Evolutionary conservation across 35 echinoderm and acorn worm genomes (phyloP), one percentile per base, ranked within the genome.

Genomic region (Lytechinus variegatus): DNA sequence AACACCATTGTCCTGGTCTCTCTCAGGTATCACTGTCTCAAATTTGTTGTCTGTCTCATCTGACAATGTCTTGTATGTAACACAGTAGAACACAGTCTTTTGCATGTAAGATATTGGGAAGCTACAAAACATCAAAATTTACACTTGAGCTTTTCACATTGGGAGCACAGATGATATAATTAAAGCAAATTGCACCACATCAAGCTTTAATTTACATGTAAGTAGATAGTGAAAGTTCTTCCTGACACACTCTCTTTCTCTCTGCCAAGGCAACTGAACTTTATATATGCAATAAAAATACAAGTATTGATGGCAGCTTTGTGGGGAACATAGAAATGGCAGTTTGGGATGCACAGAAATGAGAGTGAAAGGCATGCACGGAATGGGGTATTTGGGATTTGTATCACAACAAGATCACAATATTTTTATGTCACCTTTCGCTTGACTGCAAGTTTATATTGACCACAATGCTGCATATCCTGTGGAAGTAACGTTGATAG

Each of bases 401-500:
- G 52, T 54, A 90, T 29, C 29, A 90, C 88, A n/a, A 90, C 88
- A 90, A 44, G 52, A 44, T 44, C 88, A 90, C 0, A 90, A 54
- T 51, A 14, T 13, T 4, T 19, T 12, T n/a, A 94, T 94, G 57
- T 94, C 54, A 94, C 54, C 54, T 94, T 94, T 56, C 92, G 54
- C 14, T 21, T 54, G 3, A 52, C 54, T 5, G 19, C 92, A n/a
- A 94, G 24, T 4, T 13, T 57, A 94, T 94, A 94, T 8, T 11
- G 27, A 24, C 92, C 54, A 58, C 57, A 94, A 9, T 52, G 10
- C 60, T 4, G 54, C 92, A 55, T 55, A 10, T 94, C 54, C 57
- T 55, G 57, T 57, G 57, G 55, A 33, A 52, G 29, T 14, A 90
- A 90, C 11, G 9, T 52, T 90, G 16, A 90, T 19, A 90, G 3